Base-by-base conservation (phyloP, 2,113 vertebrate genomes). In the Phocoena phocoena region DNA sequence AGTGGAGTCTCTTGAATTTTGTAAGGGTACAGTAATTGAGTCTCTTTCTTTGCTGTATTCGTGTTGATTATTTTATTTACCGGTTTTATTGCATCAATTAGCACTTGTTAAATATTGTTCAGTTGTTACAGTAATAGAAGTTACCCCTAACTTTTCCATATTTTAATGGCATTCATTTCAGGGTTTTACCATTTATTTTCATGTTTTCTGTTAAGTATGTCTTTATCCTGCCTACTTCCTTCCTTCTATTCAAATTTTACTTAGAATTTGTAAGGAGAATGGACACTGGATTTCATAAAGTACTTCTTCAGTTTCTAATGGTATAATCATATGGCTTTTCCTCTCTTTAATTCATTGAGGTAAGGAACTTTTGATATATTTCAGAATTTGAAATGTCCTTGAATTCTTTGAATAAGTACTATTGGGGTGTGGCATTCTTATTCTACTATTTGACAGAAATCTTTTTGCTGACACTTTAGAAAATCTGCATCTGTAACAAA, bases 381-480 rank as follows among this genome's bases (percentile, higher is more conserved):
- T 67, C 67, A 91, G 81, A 93, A 41, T 50, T 79, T 95, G 81
- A 87, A 93, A 91, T 76, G 9, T 55, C 53, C 50, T 86, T 65
- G 44, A 93, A 90, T 93, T 62, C 5, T 90, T 74, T 86, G 33
- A 68, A 80, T 13, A 87, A 76, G 41, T 71, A 79, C 20, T 8
- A 91, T 55, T 41, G 88, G 23, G 53, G 3, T 74, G 4, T 62
- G 23, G 17, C 18, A 36, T 38, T 88, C 25, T 77, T 88, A 67
- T 87, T 65, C 14, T 65, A 71, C 15, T 73, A 2, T 73, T 91
- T 77, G 11, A 25, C 33, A 67, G 38, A 84, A 93, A 95, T 55
- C 6, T 68, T 9, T 77, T 93, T 68, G 1, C 9, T 68, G 83
- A 93, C 18, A 77, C 38, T 94, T 96, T 38, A 81, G 13, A 94